Evolutionary conservation across 2,113 vertebrate species (phyloP).

Genomic region (Megaceryle torquata): DNA sequence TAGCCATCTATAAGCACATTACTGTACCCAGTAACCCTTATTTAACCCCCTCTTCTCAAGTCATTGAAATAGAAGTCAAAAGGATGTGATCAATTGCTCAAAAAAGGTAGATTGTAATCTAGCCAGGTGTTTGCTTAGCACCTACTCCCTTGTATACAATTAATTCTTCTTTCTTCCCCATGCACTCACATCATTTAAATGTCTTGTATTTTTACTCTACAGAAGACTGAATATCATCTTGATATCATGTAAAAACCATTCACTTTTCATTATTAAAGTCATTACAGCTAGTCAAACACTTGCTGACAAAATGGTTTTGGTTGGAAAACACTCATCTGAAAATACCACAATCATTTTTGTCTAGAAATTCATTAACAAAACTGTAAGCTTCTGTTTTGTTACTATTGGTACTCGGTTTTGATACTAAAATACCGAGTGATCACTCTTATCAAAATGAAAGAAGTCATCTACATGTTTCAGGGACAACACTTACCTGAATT

Average conservation of each 20-base stretch:
- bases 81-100: conserved; percentile 30
- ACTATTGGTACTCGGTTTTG: not conserved
- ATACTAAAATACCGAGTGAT: not conserved
- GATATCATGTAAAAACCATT: not conserved
- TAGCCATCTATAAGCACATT: not conserved
- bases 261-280: not conserved
- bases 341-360: not conserved
- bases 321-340: not conserved
- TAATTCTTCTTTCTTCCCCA: not conserved
- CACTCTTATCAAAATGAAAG: not conserved
- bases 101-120: conserved; percentile 45
- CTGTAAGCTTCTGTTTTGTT: not conserved
- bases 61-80: conserved; percentile 21
- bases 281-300: not conserved
- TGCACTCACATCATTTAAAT: not conserved
- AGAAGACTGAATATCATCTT: not conserved
- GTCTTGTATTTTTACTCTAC: not conserved
- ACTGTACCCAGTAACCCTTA: not conserved
- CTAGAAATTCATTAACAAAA: not conserved
- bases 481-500: not conserved
- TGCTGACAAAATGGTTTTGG: not conserved
- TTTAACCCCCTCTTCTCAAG: conserved; percentile 16
- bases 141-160: not conserved
- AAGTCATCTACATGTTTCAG: not conserved
- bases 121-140: conserved; percentile 19